phyloP scores from a whole-genome alignment of 2,888 invertebrate species.

The Bembecia ichneumoniformis region DNA sequence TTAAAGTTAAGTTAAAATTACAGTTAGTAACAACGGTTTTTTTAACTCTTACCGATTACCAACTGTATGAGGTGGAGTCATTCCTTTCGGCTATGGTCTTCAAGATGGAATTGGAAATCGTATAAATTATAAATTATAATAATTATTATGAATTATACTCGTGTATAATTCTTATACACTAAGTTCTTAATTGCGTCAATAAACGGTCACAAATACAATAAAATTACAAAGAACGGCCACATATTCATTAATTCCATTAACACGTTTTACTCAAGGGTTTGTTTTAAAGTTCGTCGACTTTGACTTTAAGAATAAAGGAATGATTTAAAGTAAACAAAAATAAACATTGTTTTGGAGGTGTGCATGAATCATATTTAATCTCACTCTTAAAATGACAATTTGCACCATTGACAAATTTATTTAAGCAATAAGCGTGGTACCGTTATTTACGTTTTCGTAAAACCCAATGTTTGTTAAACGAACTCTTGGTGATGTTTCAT shows the following conservation, averaged over 20 bases:
- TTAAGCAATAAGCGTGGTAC: not conserved
- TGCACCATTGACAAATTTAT: not conserved
- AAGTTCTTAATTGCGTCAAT: no score
- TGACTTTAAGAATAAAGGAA: constrained; percentile 5
- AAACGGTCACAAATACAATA: no score
- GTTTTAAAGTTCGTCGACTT: constrained; percentile 16
- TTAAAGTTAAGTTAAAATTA: no score
- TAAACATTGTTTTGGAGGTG: not conserved
- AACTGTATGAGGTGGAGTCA: no score
- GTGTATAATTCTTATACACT: no score
- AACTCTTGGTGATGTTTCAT: no score
- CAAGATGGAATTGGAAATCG: no score
- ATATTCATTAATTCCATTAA: constrained; percentile 20
- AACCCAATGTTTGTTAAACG: not conserved
- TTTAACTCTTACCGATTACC: no score
- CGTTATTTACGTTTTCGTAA: not conserved
- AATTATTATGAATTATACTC: no score
- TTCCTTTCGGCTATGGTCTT: no score
- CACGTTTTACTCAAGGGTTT: constrained; percentile 25
- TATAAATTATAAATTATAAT: no score
- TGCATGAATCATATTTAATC: not conserved
- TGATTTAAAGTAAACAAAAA: not conserved
- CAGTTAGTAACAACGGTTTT: no score
- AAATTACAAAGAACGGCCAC: not conserved
- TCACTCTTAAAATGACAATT: not conserved